Base-by-base conservation (phyloP, 1,140 invertebrate species). In the Hestina assimilis region DNA sequence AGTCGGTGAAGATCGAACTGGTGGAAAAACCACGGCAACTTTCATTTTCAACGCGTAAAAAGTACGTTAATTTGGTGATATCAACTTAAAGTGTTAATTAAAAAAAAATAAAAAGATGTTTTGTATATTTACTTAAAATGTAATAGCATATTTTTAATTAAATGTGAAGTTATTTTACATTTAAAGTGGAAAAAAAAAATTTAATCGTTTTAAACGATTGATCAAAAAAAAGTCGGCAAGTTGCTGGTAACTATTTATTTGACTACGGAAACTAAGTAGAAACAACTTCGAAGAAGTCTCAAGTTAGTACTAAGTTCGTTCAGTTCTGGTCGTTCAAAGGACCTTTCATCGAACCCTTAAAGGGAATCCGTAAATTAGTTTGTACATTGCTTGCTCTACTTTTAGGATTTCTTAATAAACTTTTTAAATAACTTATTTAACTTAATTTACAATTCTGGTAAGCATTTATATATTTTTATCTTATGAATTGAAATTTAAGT, bases 51-150 rank as follows among this genome's bases (percentile, higher is more conserved):
- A 21, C 45, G 35, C 21, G 35, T 2, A 12, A 23, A 55, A 57
- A 57, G 54, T 57, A 57, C 14, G 54, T 57, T 29, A n/a, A 48
- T 57, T 57, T 31, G 11, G 54, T 48, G 54, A 48, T 40, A 28
- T 46, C 7, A 38, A 17, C 7, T 38, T 38, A 14, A 14, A 38
- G 11, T 14, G 17, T 19, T 17, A 9, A 38, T 15, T 14, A n/a
- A n/a, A n/a, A n/a, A n/a, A n/a, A n/a, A n/a, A n/a, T n/a, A n/a
- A n/a, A n/a, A n/a, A n/a, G n/a, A 42, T 9, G n/a, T n/a, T n/a
- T n/a, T n/a, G n/a, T n/a, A n/a, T n/a, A n/a, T n/a, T n/a, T n/a
- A n/a, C n/a, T n/a, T n/a, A n/a, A n/a, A n/a, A n/a, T n/a, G n/a
- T n/a, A n/a, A n/a, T n/a, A n/a, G n/a, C n/a, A n/a, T n/a, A n/a